Percentiles rank a stretch among this genome's conserved stretches.
Evolutionary conservation across 2,113 vertebrate species (phyloP).

Genomic region (Micronycteris hirsuta): DNA sequence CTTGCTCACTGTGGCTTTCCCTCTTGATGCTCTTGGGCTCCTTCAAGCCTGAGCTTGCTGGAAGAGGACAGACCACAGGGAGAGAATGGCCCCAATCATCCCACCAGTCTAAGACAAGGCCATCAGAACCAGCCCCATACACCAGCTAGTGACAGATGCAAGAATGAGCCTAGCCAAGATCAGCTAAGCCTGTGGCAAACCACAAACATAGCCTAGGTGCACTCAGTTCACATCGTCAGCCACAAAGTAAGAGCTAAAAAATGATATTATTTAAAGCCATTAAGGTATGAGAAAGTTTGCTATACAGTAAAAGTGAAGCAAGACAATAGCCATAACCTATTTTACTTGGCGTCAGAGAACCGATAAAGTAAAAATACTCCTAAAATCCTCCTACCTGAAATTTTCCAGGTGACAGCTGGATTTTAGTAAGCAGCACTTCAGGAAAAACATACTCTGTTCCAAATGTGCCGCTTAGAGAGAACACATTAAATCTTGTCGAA

Average conservation of each 20-base stretch:
- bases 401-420: constrained; percentile 71
- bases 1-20: background rate
- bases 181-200: background rate
- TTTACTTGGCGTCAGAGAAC: background rate
- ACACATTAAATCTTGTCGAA: constrained; percentile 74
- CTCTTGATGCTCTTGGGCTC: background rate
- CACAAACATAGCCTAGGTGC: background rate
- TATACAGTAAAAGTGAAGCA: background rate
- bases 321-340: background rate
- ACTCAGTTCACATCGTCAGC: background rate
- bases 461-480: constrained; percentile 79
- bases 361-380: background rate
- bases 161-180: background rate
- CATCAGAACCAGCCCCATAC: background rate
- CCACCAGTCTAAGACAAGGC: background rate
- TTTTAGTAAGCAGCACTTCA: constrained; percentile 75
- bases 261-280: background rate
- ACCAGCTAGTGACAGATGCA: background rate
- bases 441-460: constrained; percentile 76
- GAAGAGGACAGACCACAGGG: background rate
- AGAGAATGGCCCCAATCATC: background rate
- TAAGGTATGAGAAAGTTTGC: background rate
- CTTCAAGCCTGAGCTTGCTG: background rate
- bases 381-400: constrained; percentile 71
- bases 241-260: background rate